These are phyloP conservation scores for Xanthostigma xanthostigma DNA, from an alignment of 2,888 invertebrate genomes.

Conservation along the genomic window DNA sequence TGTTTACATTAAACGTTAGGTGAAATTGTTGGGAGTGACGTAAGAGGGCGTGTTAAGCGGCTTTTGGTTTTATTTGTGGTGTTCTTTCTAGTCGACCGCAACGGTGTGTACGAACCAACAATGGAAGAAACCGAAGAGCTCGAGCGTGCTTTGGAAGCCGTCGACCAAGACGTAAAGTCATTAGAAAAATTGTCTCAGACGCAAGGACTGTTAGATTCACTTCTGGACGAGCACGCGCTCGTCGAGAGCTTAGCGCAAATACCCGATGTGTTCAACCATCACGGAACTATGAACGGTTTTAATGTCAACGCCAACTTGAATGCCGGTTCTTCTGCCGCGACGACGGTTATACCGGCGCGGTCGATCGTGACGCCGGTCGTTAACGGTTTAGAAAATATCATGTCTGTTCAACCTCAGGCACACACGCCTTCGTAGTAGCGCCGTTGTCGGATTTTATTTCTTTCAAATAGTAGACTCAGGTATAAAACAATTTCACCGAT, in stretches of 20 bases:
- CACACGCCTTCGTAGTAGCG: background rate
- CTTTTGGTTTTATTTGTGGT: too few species aligned
- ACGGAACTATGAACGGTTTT: constrained; percentile 1
- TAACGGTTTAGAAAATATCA: constrained; percentile 2
- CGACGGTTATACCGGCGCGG: background rate
- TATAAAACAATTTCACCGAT: too few species aligned
- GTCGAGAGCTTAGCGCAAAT: constrained; percentile 32
- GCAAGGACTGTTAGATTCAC: constrained; percentile 42
- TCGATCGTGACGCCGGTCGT: background rate
- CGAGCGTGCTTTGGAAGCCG: constrained; percentile 69
- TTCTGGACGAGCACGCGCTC: constrained; percentile 41
- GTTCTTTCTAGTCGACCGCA: constrained; percentile 40
- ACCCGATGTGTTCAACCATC: constrained; percentile 29
- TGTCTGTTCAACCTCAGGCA: constrained; percentile 1
- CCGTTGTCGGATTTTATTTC: too few species aligned
- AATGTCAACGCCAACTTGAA: background rate
- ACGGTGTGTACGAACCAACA: constrained; percentile 54
- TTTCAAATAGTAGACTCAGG: too few species aligned
- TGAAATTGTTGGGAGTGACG: too few species aligned
- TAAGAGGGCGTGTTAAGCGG: too few species aligned
- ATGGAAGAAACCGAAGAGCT: constrained; percentile 78
- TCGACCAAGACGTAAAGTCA: constrained; percentile 57
- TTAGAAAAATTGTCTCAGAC: constrained; percentile 50
- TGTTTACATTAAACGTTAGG: too few species aligned
- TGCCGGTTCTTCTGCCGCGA: background rate